phyloP scores from a whole-genome alignment of 2,113 vertebrate genomes.

The Pomatostomus ruficeps region DNA sequence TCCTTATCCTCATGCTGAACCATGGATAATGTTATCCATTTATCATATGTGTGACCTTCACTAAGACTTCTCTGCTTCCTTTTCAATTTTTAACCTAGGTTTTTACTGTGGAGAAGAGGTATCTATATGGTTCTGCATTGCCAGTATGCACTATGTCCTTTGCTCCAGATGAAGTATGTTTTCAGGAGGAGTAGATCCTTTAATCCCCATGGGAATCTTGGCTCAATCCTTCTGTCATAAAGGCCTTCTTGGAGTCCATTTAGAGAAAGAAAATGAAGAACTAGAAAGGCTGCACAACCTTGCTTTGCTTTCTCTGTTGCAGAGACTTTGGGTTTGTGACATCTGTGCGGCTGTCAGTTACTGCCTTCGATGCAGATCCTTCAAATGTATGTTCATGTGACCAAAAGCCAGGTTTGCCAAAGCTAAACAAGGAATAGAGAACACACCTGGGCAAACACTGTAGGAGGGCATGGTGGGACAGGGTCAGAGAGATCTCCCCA shows the following conservation, averaged over 20 bases:
- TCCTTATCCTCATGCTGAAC: background rate
- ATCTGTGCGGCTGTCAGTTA: background rate
- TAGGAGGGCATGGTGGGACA: background rate
- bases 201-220: background rate
- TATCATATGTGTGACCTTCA: background rate
- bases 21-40: background rate
- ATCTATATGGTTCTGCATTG: background rate
- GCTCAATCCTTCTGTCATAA: background rate
- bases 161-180: background rate
- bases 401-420: background rate
- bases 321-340: background rate
- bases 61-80: background rate
- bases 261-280: background rate
- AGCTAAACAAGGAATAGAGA: background rate
- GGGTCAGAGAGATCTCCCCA: constrained; percentile 38
- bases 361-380: background rate
- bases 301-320: background rate
- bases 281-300: background rate
- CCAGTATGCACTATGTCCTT: background rate
- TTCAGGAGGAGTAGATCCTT: background rate
- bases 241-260: background rate
- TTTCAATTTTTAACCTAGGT: background rate
- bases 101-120: background rate
- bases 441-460: constrained; percentile 25
- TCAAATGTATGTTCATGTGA: background rate